Evolutionary conservation across 2,888 invertebrate genomes (phyloP), one percentile per base, ranked within the genome.

Genomic region (Oeneis ivallda): DNA sequence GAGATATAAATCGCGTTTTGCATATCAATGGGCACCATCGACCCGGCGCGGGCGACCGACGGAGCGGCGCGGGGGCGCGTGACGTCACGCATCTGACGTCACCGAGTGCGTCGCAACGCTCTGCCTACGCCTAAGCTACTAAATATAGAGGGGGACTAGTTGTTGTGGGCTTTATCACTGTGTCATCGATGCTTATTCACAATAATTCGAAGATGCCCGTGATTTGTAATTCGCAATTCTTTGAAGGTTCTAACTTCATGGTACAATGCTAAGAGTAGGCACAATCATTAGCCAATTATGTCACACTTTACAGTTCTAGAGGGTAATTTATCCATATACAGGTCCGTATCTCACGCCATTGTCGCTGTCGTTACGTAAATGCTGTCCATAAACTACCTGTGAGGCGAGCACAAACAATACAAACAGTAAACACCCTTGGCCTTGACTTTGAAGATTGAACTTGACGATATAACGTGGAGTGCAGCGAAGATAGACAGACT

Each of bases 81-180:
- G 39, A 39, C 54, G 54, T 54, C 54, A 39, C 17, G 15, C 39
- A 17, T 17, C 37, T 54, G 54, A 54, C 54, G 54, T 54, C 54
- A 54, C 17, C 53, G 9, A 32, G 53, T n/a, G n/a, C 34, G 32
- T 9, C 15, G 54, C 13, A 11, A 39, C n/a, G 17, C 37, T 54
- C 54, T 15, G 54, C 54, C 39, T 17, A 54, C 54, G 54, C 54
- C 17, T 37, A 19, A 39, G 13, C 8, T 15, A 15, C 53, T 37
- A 53, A 54, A 54, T 54, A 53, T 54, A 39, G 39, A 34, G n/a
- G 39, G 11, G 19, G 17, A 10, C 19, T 54, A 34, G 39, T 17
- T 54, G 19, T 17, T 37, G 39, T 54, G 39, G 10, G 19, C 17
- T 17, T 4, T 19, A 39, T 17, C 54, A 6, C 11, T 54, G 37